These are phyloP conservation scores for Darevskia nairensis DNA, from an alignment of 2,797 vertebrate genomes.

Conservation along the genomic window DNA sequence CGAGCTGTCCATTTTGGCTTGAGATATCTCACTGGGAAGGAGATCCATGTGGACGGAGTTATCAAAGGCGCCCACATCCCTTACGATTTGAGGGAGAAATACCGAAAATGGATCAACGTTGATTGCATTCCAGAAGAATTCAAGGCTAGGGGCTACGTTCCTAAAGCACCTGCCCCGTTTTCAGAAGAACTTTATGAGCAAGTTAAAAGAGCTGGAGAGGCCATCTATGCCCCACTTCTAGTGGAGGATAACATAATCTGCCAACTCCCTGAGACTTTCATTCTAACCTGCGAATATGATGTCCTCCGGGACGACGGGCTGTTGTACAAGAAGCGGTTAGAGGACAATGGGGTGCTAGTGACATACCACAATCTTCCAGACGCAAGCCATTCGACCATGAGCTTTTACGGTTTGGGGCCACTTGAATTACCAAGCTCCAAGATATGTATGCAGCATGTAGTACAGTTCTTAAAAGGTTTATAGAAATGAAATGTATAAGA, in stretches of 20 bases:
- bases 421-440: too few relatives aligned
- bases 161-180: conserved; percentile 37
- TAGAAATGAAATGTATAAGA: too few relatives aligned
- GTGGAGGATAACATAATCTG: conserved; percentile 78
- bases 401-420: too few relatives aligned
- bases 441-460: too few relatives aligned
- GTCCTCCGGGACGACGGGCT: conserved; percentile 87
- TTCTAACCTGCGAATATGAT: conserved; percentile 88
- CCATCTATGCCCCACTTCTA: conserved; percentile 81
- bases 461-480: too few relatives aligned
- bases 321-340: conserved; percentile 85
- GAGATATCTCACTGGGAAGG: conserved; percentile 79
- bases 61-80: conserved; percentile 81
- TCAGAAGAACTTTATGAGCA: conserved; percentile 74
- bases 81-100: conserved; percentile 75
- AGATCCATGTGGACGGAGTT: conserved; percentile 71
- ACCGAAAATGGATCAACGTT: conserved; percentile 81
- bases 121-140: conserved; percentile 83
- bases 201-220: conserved; percentile 66
- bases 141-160: conserved; percentile 61
- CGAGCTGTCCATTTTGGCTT: conserved; percentile 73
- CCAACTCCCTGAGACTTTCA: conserved; percentile 79
- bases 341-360: conserved; percentile 81
- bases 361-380: conserved; percentile 58
- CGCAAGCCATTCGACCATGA: too few relatives aligned